Percentiles rank a stretch among this genome's conserved stretches.
Conservation (phyloP, 2,888 invertebrate genomes). For the Abrostola triplasia region DNA sequence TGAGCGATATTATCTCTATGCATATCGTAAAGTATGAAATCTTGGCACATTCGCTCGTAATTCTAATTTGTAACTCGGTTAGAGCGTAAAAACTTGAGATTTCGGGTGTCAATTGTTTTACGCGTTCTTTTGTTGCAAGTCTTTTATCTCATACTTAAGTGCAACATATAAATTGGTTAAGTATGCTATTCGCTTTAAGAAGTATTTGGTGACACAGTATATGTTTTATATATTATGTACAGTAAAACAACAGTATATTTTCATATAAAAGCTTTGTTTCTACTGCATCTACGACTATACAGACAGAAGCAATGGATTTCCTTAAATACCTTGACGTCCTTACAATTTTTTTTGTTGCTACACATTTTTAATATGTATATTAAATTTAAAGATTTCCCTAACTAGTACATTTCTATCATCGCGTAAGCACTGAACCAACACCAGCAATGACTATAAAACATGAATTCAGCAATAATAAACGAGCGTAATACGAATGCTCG, state of each 20-base stretch:
- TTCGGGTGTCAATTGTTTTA: constrained; percentile 10
- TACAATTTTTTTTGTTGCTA: no score
- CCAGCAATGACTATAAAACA: neutral
- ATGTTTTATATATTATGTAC: no score
- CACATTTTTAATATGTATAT: no score
- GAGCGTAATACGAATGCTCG: constrained; percentile 8
- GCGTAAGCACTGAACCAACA: no score
- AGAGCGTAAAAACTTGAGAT: constrained; percentile 32
- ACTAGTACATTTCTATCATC: no score
- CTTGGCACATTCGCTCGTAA: constrained; percentile 32
- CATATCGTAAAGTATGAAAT: constrained; percentile 48
- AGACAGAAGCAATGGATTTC: no score
- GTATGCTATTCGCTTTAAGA: neutral
- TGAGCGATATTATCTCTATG: constrained; percentile 53
- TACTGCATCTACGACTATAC: no score
- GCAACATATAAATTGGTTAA: constrained; percentile 24
- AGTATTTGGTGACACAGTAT: no score
- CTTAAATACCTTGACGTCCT: no score
- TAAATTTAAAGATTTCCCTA: no score
- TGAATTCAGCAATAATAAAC: constrained; percentile 18
- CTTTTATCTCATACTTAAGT: neutral
- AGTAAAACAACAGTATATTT: no score
- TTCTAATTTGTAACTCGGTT: constrained; percentile 50
- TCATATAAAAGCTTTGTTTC: no score
- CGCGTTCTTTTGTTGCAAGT: constrained; percentile 6